Base-by-base conservation (phyloP, 2,888 invertebrate species). In the Spialia ferax region DNA sequence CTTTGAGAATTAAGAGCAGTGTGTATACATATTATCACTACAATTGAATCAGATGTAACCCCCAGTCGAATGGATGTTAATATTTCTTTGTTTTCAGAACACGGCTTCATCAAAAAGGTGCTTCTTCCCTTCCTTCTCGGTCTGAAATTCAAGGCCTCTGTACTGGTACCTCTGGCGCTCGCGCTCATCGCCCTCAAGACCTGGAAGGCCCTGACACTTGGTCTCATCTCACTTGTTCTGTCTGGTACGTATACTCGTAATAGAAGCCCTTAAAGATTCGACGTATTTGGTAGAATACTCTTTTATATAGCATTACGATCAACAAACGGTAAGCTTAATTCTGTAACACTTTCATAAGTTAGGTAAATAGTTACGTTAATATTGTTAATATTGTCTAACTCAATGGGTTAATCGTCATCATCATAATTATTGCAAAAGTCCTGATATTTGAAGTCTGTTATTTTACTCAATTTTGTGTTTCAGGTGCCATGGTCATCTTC, bases 121-220 rank as follows among this genome's bases (percentile, higher is more conserved):
- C 94, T 97, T 82, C 95, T 97, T 77, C 97, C 98, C 54, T 98
- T 98, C 95, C 94, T 98, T 67, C 93, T 98, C 76, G 98, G 97
- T 72, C 92, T 98, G 72, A 98, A 97, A 87, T 97, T 97, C 94
- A 97, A 97, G 89, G 96, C 97, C 60, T 97, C 97, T 20, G 97
- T 97, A 32, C 86, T 98, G 77, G 97, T 97, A 50, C 98, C 97
- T 0, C 87, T 97, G 70, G 97, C 97, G 13, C 94, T 98, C 68
- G 97, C 97, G 38, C 90, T 97, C 69, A 97, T 98, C 79, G 98
- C 98, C 0, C 93, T 97, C 67, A 97, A 97, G 88, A 97, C 98
- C 15, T 98, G 98, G 98, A 98, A 98, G 86, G 98, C 98, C 50
- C 93, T 97, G 76, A 97, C 98, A 8, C 94, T 98, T 74, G 97